Conservation (phyloP, 2,888 invertebrate genomes). For the Mallateleia sp. region DNA sequence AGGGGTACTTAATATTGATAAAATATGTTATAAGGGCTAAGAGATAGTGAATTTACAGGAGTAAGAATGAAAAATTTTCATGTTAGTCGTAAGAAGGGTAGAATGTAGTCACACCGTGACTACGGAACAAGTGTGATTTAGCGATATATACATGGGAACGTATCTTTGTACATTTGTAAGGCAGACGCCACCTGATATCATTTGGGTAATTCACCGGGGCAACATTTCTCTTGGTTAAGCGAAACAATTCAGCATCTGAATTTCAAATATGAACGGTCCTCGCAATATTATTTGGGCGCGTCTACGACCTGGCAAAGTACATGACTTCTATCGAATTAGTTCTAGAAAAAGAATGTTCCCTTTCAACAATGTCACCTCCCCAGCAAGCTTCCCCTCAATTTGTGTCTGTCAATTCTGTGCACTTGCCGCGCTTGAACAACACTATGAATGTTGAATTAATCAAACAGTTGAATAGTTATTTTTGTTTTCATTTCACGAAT, state of each 20-base stretch:
- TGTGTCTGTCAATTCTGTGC: conserved; percentile 8
- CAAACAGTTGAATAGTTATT: too few species aligned
- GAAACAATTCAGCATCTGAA: conserved; percentile 88
- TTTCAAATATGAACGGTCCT: conserved; percentile 85
- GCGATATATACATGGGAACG: conserved; percentile 80
- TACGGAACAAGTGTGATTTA: conserved; percentile 85
- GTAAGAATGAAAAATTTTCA: background rate
- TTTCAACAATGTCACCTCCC: conserved; percentile 25
- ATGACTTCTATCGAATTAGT: conserved; percentile 81
- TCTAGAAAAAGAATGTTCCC: conserved; percentile 71
- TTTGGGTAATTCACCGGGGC: conserved; percentile 85
- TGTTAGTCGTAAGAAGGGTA: conserved; percentile 11
- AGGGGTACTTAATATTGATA: background rate
- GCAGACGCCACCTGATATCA: conserved; percentile 13
- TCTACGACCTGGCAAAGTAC: conserved; percentile 76
- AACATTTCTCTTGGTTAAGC: conserved; percentile 88
- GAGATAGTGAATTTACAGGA: too few species aligned
- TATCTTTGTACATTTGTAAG: background rate
- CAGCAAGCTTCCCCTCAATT: conserved; percentile 31
- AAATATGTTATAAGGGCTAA: background rate
- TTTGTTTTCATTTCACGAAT: background rate
- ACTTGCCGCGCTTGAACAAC: background rate
- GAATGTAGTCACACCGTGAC: conserved; percentile 72
- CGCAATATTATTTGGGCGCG: conserved; percentile 42
- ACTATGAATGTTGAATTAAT: background rate